Evolutionary conservation across 2,888 invertebrate species (phyloP), one percentile per base, ranked within the genome.

Genomic region (Drosophila ezoana): DNA sequence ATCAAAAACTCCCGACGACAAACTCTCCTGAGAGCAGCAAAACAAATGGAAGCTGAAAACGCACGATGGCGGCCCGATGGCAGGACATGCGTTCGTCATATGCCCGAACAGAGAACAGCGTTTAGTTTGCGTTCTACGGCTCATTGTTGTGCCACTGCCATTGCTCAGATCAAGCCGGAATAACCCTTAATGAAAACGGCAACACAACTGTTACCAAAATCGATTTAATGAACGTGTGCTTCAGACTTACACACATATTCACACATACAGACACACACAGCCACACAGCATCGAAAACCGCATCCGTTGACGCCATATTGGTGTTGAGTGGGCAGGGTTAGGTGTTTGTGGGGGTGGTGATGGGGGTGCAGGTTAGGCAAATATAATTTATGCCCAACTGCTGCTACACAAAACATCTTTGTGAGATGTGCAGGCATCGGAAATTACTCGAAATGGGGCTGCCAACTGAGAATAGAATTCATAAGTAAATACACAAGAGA

Each of bases 141-240:
- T 35, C 54, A 76, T 87, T 82, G 82, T 87, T 73, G 72, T 65
- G 20, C 43, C 53, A 40, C 20, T 38, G 44, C 63, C 59, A 63
- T 13, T 75, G 75, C 69, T 76, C 79, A 82, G 83, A 81, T 88
- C 80, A 75, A 83, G 84, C 81, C 83, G 87, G 76, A 87, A 85
- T 89, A 85, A 85, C 84, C 84, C 84, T 85, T 89, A 89, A 89
- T 87, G 82, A 89, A 89, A 84, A 83, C 71, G 68, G 62, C 81
- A 81, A 70, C 76, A 72, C 87, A 84, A 87, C 76, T 84, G 89
- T 89, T 84, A 81, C 81, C 70, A 84, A 89, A 87, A 89, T 84
- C 84, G 87, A 89, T 87, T 87, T 62, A 78, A 87, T 78, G 76
- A 76, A 75, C 74, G 81, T 75, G 84, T 70, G 87, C 64, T 63